phyloP scores from a whole-genome alignment of 2,888 invertebrate genomes.

The Dasysyrphus albostriatus region DNA sequence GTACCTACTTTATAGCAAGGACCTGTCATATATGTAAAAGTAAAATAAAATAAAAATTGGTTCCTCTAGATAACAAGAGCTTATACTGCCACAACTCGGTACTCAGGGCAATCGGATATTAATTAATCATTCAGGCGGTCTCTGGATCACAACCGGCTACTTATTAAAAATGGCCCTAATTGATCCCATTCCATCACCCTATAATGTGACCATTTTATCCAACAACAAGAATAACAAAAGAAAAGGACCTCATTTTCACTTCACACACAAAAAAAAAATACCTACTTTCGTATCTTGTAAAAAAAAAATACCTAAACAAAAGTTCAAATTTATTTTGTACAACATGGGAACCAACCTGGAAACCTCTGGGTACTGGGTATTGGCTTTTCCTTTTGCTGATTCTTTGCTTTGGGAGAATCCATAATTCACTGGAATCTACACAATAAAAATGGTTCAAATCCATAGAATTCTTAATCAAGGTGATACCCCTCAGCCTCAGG shows the following conservation, averaged over 20 bases:
- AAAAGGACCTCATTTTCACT: conserved; percentile 30
- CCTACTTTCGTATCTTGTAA: background rate
- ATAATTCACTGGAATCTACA: conserved; percentile 70
- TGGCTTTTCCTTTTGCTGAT: conserved; percentile 30
- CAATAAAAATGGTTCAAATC: conserved; percentile 74
- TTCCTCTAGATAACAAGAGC: conserved; percentile 47
- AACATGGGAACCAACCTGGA: no score
- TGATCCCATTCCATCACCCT: conserved; percentile 56
- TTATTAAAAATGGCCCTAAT: conserved; percentile 60
- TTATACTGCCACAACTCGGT: conserved; percentile 35
- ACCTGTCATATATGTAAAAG: background rate
- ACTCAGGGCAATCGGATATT: conserved; percentile 61
- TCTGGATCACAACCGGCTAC: conserved; percentile 18
- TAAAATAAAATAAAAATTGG: conserved; percentile 28
- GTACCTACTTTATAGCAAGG: no score
- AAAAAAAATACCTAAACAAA: conserved; percentile 3
- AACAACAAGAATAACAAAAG: background rate
- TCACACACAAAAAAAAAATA: background rate
- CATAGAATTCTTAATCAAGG: conserved; percentile 66
- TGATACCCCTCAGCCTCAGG: conserved; percentile 53
- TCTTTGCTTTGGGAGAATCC: conserved; percentile 44
- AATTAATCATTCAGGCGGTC: conserved; percentile 59
- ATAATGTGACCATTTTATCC: conserved; percentile 60
- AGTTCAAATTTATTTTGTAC: conserved; percentile 29
- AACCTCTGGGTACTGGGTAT: background rate